Evolutionary conservation across 2,888 invertebrate species (phyloP), one percentile per base, ranked within the genome.

Genomic region (Xylota segnis): DNA sequence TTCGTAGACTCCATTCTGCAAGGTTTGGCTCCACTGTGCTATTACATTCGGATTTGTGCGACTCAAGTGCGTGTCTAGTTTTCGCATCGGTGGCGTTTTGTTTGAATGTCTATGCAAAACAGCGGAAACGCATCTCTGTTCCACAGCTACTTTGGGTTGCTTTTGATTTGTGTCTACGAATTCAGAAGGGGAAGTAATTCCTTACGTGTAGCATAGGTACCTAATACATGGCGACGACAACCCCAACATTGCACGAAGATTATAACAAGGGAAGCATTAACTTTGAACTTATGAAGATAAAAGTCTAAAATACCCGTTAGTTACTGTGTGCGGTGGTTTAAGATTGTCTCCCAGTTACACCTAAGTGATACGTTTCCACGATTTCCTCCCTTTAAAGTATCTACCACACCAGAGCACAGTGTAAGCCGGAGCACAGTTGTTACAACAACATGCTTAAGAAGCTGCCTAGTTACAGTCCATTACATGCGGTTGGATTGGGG

Each of bases 381-480:
- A 58, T 65, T 65, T 43, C 34, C 29, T 66, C 61, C 75, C 68
- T 68, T 63, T 43, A 54, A 43, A 7, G 65, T 65, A 47, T 34
- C 27, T 32, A 18, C 10, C 12, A 40, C n/a, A 34, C 52, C 40
- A 74, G 18, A 56, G 58, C 23, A n/a, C n/a, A 61, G 52, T 70
- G 47, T 23, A 68, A 47, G 18, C 71, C 59, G 12, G 37, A 59
- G 72, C 65, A 43, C 18, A 56, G 65, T 72, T 52, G 63, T 63
- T 78, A 68, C 78, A 78, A 47, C 63, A 75, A 58, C 66, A 72
- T 40, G 50, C 50, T 50, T 79, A 63, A 63, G 70, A 65, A 45
- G 56, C 70, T 84, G 75, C 75, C 84, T 84, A 79, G 84, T 84
- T 84, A 84, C 75, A 75, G 75, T 75, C 74, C 65, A 84, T 75